A percentile compares a stretch with the other conserved stretches of the same genome.
Evolutionary conservation across 2,888 invertebrate genomes (phyloP).

Genomic region (Metallyticus violacea): DNA sequence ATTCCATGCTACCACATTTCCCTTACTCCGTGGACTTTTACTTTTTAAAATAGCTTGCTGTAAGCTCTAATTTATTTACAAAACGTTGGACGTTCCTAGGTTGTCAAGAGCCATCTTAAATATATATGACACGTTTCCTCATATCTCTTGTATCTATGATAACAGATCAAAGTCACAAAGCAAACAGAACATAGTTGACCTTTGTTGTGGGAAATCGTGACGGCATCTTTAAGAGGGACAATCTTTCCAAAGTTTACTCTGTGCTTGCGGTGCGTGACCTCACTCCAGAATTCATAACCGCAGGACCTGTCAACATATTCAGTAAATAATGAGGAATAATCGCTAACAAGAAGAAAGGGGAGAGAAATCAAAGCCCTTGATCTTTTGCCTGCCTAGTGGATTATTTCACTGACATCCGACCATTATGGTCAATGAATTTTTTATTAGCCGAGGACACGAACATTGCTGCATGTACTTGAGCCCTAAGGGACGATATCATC

Average conservation of each 20-base stretch:
- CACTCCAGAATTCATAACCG: not conserved
- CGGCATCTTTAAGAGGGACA: not conserved
- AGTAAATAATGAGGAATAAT: not conserved
- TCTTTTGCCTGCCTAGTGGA: not conserved
- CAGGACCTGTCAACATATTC: not conserved
- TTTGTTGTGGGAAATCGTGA: not conserved
- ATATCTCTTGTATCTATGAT: not conserved
- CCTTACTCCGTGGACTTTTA: no score
- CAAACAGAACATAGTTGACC: not conserved
- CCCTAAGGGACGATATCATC: not conserved
- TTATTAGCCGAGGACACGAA: not conserved
- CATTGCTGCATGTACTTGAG: not conserved
- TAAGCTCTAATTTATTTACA: no score
- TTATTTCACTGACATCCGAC: not conserved
- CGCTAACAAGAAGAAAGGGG: not conserved
- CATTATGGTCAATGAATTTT: not conserved
- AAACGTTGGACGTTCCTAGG: not conserved
- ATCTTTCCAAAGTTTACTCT: not conserved
- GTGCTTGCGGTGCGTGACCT: not conserved
- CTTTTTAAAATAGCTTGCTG: no score
- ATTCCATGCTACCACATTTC: no score
- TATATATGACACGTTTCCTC: not conserved
- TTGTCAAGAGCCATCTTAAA: not conserved
- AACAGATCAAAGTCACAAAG: not conserved
- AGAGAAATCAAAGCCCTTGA: not conserved